Base-by-base conservation (phyloP, 2,797 vertebrate species). In the Lepilemur septentrionalis region DNA sequence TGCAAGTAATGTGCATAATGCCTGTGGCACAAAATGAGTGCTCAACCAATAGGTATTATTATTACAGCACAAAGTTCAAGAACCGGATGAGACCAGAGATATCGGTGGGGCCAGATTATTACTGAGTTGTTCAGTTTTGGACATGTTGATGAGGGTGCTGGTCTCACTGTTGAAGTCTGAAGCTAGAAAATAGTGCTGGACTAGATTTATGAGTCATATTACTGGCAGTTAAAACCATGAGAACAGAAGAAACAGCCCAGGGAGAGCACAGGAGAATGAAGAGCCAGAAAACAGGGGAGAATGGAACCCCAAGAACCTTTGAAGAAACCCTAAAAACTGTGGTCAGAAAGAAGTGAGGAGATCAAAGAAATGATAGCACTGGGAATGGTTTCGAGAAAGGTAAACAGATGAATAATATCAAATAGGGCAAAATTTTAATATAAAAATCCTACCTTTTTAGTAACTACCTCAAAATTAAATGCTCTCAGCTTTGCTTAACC, bases 401-500 rank as follows among this genome's bases (percentile, higher is more conserved):
- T 70, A 59, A 94, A 83, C 10, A 87, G 59, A 59, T 11, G 5
- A 90, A 81, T 35, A 91, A 4, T 22, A 88, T 55, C 23, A 85
- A 94, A 95, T 4, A 73, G 17, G 67, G 1, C 2, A 52, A 80
- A 95, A 61, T 82, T 84, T 35, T 78, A 2, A 80, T 90, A 75
- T 46, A 43, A 73, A 91, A 72, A 18, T 48, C 20, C 59, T 35
- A 20, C 38, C 13, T 35, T 94, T 50, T 30, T 48, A 2, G 5
- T 92, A 82, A 94, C 32, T 73, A 73, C 23, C 22, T 43, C 80
- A 94, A 89, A 59, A 67, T 57, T 87, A 80, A 89, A 81, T 32
- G 41, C 7, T 76, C n/a, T 80, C 28, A 20, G 20, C 15, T 82
- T 87, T 87, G 55, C 72, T 55, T 46, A 95, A 83, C 22, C 23